These are phyloP conservation scores for Poecilia latipinna DNA, from an alignment of 2,113 vertebrate species.

Conservation along the genomic window DNA sequence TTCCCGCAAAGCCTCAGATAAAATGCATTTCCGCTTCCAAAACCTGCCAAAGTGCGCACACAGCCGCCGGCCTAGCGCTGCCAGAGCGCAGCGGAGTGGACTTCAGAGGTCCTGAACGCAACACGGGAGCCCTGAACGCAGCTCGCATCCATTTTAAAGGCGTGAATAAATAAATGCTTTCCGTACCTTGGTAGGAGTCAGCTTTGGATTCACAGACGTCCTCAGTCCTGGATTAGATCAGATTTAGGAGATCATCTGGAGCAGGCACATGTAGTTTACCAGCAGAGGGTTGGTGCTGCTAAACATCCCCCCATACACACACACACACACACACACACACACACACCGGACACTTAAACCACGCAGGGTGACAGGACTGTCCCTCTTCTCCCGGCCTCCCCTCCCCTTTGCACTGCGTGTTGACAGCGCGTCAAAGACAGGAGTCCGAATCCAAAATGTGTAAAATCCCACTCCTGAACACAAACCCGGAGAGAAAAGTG, in stretches of 20 bases:
- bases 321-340: neutral
- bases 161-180: neutral
- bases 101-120: constrained; percentile 24
- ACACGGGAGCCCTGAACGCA: neutral
- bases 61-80: constrained; percentile 51
- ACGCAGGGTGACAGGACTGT: constrained; percentile 74
- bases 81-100: constrained; percentile 38
- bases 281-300: constrained; percentile 35
- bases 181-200: constrained; percentile 76
- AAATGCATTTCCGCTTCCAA: constrained; percentile 11
- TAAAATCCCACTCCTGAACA: constrained; percentile 9
- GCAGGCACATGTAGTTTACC: constrained; percentile 74
- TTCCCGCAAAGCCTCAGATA: neutral
- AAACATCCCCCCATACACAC: constrained; percentile 20
- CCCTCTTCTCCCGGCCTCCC: constrained; percentile 37
- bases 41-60: constrained; percentile 66
- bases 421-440: constrained; percentile 67
- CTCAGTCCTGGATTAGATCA: constrained; percentile 68
- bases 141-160: neutral
- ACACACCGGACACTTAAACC: constrained; percentile 38
- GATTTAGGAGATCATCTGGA: constrained; percentile 74
- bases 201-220: constrained; percentile 69
- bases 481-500: constrained; percentile 24
- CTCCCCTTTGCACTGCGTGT: constrained; percentile 36
- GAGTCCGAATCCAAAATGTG: constrained; percentile 29